Evolutionary conservation across 2,113 vertebrate species (phyloP).

Genomic region (Argyrosomus japonicus): DNA sequence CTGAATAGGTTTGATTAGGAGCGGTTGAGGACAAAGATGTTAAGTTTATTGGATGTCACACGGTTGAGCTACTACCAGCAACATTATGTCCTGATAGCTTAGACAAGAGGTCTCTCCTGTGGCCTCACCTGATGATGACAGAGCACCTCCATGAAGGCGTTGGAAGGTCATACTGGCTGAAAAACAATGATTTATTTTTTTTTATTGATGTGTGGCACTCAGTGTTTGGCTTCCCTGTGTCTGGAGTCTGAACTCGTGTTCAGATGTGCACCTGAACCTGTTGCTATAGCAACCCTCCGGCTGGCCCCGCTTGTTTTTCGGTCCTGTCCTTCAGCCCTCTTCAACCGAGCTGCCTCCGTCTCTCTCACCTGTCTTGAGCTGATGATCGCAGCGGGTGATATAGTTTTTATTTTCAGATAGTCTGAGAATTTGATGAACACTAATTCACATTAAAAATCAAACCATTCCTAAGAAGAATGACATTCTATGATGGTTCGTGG

Average conservation of each 20-base stretch:
- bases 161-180: slow-evolving; percentile 25
- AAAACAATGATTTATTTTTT: too few relatives aligned
- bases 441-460: not conserved
- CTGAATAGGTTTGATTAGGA: not conserved
- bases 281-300: slow-evolving; percentile 65
- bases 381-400: not conserved
- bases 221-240: slow-evolving; percentile 18
- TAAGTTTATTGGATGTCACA: not conserved
- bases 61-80: not conserved
- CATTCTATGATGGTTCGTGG: not conserved
- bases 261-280: slow-evolving; percentile 39
- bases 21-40: not conserved
- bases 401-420: not conserved
- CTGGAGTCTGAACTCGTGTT: slow-evolving; percentile 32
- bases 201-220: slow-evolving; percentile 9
- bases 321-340: not conserved
- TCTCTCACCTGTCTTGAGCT: not conserved
- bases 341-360: not conserved
- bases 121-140: too few relatives aligned
- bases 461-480: not conserved
- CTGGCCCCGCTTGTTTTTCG: slow-evolving; percentile 12
- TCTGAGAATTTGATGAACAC: not conserved
- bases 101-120: not conserved
- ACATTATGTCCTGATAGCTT: not conserved
- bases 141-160: not conserved